These are phyloP conservation scores for Polydrusus pterygomalis DNA, from an alignment of 2,888 invertebrate genomes.

Conservation along the genomic window DNA sequence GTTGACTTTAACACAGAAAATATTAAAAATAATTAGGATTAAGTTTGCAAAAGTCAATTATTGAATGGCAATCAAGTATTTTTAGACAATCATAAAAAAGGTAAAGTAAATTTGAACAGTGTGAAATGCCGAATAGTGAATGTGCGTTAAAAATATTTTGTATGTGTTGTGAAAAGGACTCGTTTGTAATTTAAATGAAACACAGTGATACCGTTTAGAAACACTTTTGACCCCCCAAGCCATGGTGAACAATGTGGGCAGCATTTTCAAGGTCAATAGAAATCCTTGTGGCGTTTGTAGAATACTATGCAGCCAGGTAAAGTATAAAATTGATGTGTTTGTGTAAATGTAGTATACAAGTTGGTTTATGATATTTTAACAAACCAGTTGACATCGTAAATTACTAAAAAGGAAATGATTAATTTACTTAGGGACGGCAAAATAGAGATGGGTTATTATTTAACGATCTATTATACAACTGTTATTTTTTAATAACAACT, in stretches of 20 bases:
- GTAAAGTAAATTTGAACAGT: not conserved
- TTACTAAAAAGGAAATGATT: no score
- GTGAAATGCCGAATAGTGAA: not conserved
- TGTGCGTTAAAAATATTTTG: not conserved
- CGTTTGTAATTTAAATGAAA: conserved; percentile 11
- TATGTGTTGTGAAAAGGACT: conserved; percentile 9
- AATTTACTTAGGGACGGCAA: no score
- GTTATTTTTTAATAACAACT: no score
- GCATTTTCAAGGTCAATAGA: conserved; percentile 87
- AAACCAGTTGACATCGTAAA: no score
- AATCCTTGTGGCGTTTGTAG: conserved; percentile 88
- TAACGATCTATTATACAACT: no score
- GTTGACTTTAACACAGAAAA: no score
- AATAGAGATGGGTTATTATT: no score
- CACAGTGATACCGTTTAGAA: conserved; percentile 33
- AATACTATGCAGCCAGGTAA: conserved; percentile 87
- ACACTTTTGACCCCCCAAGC: conserved; percentile 45
- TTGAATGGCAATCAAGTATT: conserved; percentile 37
- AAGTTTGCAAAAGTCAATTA: not conserved
- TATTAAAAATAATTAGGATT: conserved; percentile 27
- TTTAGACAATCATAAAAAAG: conserved; percentile 33
- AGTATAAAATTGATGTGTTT: not conserved
- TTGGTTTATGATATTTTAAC: not conserved
- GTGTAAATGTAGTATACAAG: not conserved
- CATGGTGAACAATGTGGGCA: conserved; percentile 82